Base-by-base conservation (phyloP, 2,888 invertebrate genomes). In the Nomada flava region DNA sequence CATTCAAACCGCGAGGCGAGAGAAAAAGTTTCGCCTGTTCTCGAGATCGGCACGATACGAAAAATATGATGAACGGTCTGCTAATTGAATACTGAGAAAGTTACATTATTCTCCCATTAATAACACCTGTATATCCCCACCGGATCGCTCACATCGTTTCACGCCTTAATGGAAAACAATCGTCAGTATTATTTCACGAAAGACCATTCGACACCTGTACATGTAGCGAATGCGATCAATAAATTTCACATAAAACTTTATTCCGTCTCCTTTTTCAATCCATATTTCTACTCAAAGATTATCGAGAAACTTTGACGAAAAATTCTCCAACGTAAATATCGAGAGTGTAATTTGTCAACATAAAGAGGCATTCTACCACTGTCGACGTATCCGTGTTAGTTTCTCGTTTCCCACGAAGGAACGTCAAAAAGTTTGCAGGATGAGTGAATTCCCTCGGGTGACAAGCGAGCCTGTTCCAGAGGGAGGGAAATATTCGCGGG, bases 81-180 rank as follows among this genome's bases (percentile, higher is more conserved):
- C 67, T 88, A 85, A 87, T 83, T 85, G 81, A 79, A 84, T 80
- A 52, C 59, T 70, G 88, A 71, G 87, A 87, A 85, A 85, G 67
- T 77, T 73, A 65, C 77, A 23, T 72, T 76, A 83, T 87, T 87
- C 82, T 81, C 68, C 68, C 50, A 55, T 73, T 65, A 81, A 20
- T 52, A 52, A 65, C 64, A 15, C 13, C 72, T 3, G 2, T 15
- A 15, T 29, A 20, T 44, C 18, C 42, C 20, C 18, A 2, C 13
- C 13, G 18, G 13, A 57, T 57, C 23, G 4, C 55, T 20, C 10
- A 18, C n/a, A 9, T 2, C 20, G 2, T 20, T 53, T 42, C 23
- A 2, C 44, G 26, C 57, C 26, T 69, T 26, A 55, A 55, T 18
- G 44, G 57, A 70, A 69, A n/a, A 57, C 20, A 47, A 15, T 47